phyloP scores from a whole-genome alignment of 2,113 vertebrate species.

The Candoia aspera region DNA sequence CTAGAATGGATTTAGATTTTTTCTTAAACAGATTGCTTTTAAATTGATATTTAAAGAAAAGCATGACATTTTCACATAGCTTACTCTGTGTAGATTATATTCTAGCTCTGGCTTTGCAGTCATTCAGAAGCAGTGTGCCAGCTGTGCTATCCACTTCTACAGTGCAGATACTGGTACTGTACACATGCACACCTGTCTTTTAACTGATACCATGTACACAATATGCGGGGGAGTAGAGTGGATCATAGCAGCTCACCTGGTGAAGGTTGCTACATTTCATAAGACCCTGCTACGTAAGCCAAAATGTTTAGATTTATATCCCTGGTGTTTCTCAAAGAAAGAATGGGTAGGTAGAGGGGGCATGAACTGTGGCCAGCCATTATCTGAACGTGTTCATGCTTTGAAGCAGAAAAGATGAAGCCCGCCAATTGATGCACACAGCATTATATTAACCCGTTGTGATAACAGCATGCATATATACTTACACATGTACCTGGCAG shows the following conservation, averaged over 20 bases:
- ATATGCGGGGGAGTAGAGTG: not conserved
- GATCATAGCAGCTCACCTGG: not conserved
- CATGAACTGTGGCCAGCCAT: not conserved
- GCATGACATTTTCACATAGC: not conserved
- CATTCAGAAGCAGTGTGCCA: not conserved
- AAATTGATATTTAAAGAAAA: not conserved
- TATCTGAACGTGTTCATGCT: not conserved
- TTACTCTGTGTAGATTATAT: not conserved
- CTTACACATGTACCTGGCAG: too few relatives aligned
- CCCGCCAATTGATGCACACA: not conserved
- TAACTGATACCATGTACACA: not conserved
- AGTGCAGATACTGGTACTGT: not conserved
- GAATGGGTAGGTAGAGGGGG: not conserved
- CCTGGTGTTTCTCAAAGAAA: not conserved
- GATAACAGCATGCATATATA: not conserved
- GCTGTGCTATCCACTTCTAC: not conserved
- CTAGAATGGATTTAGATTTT: not conserved
- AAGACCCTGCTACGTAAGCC: not conserved
- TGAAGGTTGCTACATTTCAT: not conserved
- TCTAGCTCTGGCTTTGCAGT: not conserved
- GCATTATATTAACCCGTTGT: not conserved
- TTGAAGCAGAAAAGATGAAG: not conserved
- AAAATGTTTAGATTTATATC: not conserved
- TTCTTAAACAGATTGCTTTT: not conserved
- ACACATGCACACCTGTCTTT: not conserved